Evolutionary conservation across 2,888 invertebrate species (phyloP).

Genomic region (Petrolisthes cinctipes): DNA sequence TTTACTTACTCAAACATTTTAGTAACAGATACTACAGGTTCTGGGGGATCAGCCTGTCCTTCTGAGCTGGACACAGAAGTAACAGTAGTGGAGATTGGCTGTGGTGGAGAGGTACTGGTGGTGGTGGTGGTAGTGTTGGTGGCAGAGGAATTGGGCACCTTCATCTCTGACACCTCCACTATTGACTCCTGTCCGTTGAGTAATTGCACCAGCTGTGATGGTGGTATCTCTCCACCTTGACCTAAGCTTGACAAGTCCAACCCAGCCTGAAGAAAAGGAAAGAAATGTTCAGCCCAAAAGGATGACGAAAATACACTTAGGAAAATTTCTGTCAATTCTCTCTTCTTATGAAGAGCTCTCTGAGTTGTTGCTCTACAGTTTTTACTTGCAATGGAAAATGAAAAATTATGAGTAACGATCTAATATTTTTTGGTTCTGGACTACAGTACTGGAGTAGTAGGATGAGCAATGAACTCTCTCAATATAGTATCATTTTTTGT

Average conservation of each 20-base stretch:
- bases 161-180: conserved; percentile 19
- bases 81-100: not conserved
- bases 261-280: not conserved
- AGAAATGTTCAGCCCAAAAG: too few species aligned
- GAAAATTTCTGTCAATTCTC: too few species aligned
- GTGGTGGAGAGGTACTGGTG: not conserved
- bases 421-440: too few species aligned
- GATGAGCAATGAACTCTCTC: too few species aligned
- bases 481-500: too few species aligned
- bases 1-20: conserved; percentile 46
- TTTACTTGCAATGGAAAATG: too few species aligned
- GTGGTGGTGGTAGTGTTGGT: not conserved
- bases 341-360: too few species aligned
- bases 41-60: conserved; percentile 20
- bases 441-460: too few species aligned
- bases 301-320: too few species aligned
- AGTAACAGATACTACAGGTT: conserved; percentile 33
- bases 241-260: conserved; percentile 45
- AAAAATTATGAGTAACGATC: too few species aligned
- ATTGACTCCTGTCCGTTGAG: conserved; percentile 45
- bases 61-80: not conserved
- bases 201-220: conserved; percentile 49
- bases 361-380: too few species aligned
- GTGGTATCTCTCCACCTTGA: conserved; percentile 50
- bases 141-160: not conserved